phyloP scores from a whole-genome alignment of 2,113 vertebrate genomes.

The Emydura subglobosa region DNA sequence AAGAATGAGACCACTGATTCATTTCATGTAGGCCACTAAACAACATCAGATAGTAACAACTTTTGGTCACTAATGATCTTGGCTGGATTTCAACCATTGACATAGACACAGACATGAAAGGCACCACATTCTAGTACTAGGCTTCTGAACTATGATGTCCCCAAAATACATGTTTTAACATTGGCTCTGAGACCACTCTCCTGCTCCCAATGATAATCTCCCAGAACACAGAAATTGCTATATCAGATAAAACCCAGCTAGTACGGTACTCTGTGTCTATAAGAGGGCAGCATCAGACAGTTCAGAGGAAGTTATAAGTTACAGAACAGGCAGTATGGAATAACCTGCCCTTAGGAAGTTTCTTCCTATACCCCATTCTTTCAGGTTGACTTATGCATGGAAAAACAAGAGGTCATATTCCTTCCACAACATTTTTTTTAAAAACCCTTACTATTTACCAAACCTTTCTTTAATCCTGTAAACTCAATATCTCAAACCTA shows the following conservation, averaged over 20 bases:
- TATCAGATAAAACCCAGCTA: background rate
- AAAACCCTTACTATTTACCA: background rate
- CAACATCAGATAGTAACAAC: background rate
- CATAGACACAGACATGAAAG: background rate
- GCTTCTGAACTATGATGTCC: background rate
- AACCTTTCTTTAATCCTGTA: background rate
- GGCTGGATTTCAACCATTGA: background rate
- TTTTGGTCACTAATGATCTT: background rate
- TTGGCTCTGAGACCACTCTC: accelerated
- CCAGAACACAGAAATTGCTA: background rate
- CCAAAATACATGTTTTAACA: background rate
- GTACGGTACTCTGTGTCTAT: background rate
- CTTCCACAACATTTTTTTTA: background rate
- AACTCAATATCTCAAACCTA: background rate
- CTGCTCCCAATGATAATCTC: background rate
- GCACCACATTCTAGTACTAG: background rate
- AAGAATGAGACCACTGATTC: background rate
- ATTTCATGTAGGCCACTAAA: background rate
- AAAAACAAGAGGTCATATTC: background rate
- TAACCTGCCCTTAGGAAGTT: background rate
- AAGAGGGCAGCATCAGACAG: background rate
- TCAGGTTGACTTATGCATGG: background rate
- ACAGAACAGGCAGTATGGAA: background rate
- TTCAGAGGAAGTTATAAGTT: background rate
- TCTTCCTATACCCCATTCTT: background rate